These are phyloP conservation scores for Linyphia triangularis DNA, from an alignment of 2,888 invertebrate genomes.

Conservation along the genomic window DNA sequence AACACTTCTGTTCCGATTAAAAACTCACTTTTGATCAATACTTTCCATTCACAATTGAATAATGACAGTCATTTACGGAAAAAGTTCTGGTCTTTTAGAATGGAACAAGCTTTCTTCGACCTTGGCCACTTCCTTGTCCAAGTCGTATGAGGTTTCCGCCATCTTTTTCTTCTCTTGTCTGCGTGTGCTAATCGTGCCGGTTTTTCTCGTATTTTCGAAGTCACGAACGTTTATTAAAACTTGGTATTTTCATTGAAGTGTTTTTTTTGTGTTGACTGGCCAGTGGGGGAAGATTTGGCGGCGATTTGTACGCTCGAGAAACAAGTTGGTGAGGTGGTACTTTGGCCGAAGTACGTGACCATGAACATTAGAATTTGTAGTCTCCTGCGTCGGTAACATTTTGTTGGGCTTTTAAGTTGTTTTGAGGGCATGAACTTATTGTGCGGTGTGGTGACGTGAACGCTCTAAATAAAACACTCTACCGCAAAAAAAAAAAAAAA, in stretches of 20 bases:
- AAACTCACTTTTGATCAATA: background rate
- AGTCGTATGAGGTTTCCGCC: background rate
- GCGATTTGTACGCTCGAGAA: no score
- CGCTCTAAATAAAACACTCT: no score
- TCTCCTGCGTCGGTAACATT: no score
- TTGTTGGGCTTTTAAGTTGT: no score
- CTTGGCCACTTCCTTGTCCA: conserved; percentile 3
- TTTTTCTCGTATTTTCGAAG: background rate
- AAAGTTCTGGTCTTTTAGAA: background rate
- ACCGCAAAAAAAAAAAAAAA: no score
- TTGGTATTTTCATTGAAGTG: background rate
- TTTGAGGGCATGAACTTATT: no score
- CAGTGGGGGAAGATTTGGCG: no score
- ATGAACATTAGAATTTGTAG: background rate
- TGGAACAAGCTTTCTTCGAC: background rate
- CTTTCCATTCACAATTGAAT: background rate
- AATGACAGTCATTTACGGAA: background rate
- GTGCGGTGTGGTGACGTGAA: no score
- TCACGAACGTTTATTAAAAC: background rate
- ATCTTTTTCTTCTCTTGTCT: background rate
- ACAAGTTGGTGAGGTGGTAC: no score
- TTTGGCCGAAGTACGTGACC: background rate
- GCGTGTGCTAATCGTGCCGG: background rate
- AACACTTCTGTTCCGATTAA: background rate
- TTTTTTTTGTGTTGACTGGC: no score